Evolutionary conservation across 1,140 invertebrate genomes (phyloP).

Genomic region (Drosophila suzukii): DNA sequence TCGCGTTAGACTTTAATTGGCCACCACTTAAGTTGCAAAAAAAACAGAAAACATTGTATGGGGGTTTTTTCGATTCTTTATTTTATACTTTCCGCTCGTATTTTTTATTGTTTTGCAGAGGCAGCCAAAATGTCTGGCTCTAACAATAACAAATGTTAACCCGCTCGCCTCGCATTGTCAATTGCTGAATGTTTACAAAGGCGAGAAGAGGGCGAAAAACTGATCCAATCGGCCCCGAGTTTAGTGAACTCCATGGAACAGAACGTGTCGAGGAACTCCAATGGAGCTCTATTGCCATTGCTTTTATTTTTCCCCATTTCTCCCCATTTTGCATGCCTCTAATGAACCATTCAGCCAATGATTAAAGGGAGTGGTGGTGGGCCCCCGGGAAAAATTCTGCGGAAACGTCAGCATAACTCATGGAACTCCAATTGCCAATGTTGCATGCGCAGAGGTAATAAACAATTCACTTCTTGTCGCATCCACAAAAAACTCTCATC

Average conservation of each 20-base stretch:
- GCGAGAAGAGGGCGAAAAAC: slow-evolving; percentile 2
- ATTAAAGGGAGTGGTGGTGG: slow-evolving; percentile 18
- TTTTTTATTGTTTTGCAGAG: slow-evolving; percentile 26
- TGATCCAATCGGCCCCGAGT: slow-evolving; percentile 28
- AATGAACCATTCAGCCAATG: slow-evolving; percentile 65
- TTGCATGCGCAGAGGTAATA: slow-evolving; percentile 62
- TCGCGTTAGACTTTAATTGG: slow-evolving; percentile 40
- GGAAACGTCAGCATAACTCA: slow-evolving; percentile 60
- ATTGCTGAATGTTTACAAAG: slow-evolving; percentile 41
- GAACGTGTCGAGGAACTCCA: slow-evolving; percentile 50
- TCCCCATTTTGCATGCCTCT: slow-evolving; percentile 70
- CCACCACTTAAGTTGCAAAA: slow-evolving; percentile 49
- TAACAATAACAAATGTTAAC: slow-evolving; percentile 41
- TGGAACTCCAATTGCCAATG: slow-evolving; percentile 45
- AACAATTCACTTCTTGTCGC: slow-evolving; percentile 73
- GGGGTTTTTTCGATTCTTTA: slow-evolving; percentile 6
- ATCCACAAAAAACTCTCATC: slow-evolving; percentile 52
- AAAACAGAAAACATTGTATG: slow-evolving; percentile 18
- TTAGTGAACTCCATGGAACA: slow-evolving; percentile 38
- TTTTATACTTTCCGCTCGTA: slow-evolving; percentile 4
- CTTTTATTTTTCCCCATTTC: slow-evolving; percentile 61
- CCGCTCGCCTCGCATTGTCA: slow-evolving; percentile 19
- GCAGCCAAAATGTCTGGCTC: slow-evolving; percentile 45
- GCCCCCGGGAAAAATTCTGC: slow-evolving; percentile 36
- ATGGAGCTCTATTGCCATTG: slow-evolving; percentile 18